Percentiles rank a stretch among this genome's conserved stretches.
These are phyloP conservation scores for Saguinus midas DNA, from an alignment of 2,113 vertebrate species.

Conservation along the genomic window DNA sequence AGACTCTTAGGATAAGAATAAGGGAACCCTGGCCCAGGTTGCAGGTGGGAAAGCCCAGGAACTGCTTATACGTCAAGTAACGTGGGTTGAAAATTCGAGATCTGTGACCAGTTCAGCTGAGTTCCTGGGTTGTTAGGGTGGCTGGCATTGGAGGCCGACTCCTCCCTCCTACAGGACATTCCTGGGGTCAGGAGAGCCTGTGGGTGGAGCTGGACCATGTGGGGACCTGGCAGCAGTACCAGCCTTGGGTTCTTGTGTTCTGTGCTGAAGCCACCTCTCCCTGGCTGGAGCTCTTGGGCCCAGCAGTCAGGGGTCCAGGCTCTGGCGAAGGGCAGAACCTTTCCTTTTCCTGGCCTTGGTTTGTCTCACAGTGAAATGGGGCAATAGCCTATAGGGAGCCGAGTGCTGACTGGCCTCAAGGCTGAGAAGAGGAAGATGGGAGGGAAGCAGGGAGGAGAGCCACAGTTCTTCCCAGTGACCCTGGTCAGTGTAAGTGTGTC, in stretches of 20 bases:
- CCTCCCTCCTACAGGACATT: neutral
- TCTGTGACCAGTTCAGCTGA: neutral
- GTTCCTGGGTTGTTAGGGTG: neutral
- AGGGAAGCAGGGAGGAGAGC: neutral
- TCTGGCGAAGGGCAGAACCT: neutral
- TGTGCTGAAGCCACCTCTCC: neutral
- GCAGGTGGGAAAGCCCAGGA: neutral
- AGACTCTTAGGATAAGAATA: neutral
- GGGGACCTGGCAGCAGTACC: neutral
- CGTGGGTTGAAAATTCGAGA: neutral
- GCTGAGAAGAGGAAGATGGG: neutral
- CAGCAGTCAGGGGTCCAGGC: neutral
- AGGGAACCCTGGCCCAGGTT: neutral
- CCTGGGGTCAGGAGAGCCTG: neutral
- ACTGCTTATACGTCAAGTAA: neutral
- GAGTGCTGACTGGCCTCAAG: accelerated
- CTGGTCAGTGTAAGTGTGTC: accelerated
- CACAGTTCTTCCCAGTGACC: neutral
- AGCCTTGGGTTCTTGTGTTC: neutral
- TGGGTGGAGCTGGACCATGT: neutral
- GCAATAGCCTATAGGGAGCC: neutral
- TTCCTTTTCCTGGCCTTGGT: neutral
- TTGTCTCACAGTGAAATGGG: neutral
- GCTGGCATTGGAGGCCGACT: accelerated
- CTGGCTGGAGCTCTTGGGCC: neutral